Base-by-base conservation (phyloP, 2,113 vertebrate species). In the Arvicanthis niloticus region DNA sequence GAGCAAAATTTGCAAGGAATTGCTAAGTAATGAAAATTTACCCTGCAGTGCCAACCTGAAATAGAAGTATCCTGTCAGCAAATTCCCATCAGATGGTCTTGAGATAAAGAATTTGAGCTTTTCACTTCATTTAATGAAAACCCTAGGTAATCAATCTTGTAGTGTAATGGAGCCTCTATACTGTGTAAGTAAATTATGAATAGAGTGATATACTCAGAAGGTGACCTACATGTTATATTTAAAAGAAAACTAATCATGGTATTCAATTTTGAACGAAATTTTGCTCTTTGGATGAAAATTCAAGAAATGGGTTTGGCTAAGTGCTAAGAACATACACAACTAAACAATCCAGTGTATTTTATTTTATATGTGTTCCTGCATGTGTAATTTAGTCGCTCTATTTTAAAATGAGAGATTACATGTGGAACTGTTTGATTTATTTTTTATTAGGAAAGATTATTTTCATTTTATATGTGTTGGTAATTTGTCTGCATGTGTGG, bases 71-170 rank as follows among this genome's bases (percentile, higher is more conserved):
- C 51, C 12, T 89, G 34, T 93, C 86, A 70, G 56, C 16, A 77
- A 72, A 26, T 80, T 86, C 92, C 60, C 42, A 34, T 48, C 91
- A 80, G 40, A n/a, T 96, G 51, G 56, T 87, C 48, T 95, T 91
- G n/a, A 88, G 86, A 84, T 96, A 94, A 93, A 96, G 68, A 98
- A 92, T 93, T 93, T 75, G 9, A 16, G 85, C 85, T 92, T 96
- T 97, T 88, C 92, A 82, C 56, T 95, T 90, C 89, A 31, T 62
- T 92, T 93, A 91, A 94, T 89, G 86, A 76, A 24, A 92, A 68
- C 34, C 6, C 8, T 96, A 78, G 58, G 75, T 96, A 62, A 80
- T 4, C 72, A 84, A 53, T 91, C 75, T 87, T 84, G 37, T 22
- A 84, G 29, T 60, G 9, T n/a, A 80, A 93, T 60, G 42, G 84